Evolutionary conservation across 2,888 invertebrate species (phyloP).

Genomic region (Cantharis lateralis): DNA sequence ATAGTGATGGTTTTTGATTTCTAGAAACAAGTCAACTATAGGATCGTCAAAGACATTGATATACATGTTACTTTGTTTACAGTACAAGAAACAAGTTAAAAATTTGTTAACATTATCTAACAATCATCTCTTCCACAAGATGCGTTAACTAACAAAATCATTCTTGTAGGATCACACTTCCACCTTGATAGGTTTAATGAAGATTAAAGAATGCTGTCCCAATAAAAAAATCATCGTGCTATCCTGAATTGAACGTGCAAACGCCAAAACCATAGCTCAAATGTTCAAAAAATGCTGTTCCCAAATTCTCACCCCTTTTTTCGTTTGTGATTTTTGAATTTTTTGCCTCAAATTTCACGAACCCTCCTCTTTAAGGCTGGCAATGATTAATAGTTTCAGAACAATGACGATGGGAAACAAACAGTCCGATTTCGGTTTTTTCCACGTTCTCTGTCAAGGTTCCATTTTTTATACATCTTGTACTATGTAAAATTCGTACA

Average conservation of each 20-base stretch:
- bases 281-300: no score
- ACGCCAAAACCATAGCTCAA: no score
- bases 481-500: neutral
- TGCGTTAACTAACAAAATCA: neutral
- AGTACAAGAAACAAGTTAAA: slow-evolving; percentile 15
- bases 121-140: slow-evolving; percentile 4
- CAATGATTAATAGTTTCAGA: neutral
- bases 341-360: neutral
- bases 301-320: no score
- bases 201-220: neutral
- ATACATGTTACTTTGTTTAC: slow-evolving; percentile 24
- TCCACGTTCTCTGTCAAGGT: neutral
- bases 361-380: neutral
- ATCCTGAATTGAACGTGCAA: neutral
- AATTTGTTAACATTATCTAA: slow-evolving; percentile 19
- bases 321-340: neutral
- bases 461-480: neutral
- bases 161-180: neutral
- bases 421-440: neutral
- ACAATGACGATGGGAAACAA: neutral
- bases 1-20: slow-evolving; percentile 1
- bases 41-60: slow-evolving; percentile 30
- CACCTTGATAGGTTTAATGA: neutral
- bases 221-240: neutral
- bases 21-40: slow-evolving; percentile 12